A percentile compares a stretch with the other conserved stretches of the same genome.
phyloP scores from a whole-genome alignment of 1,140 invertebrate species.

The Sesamia nonagrioides region DNA sequence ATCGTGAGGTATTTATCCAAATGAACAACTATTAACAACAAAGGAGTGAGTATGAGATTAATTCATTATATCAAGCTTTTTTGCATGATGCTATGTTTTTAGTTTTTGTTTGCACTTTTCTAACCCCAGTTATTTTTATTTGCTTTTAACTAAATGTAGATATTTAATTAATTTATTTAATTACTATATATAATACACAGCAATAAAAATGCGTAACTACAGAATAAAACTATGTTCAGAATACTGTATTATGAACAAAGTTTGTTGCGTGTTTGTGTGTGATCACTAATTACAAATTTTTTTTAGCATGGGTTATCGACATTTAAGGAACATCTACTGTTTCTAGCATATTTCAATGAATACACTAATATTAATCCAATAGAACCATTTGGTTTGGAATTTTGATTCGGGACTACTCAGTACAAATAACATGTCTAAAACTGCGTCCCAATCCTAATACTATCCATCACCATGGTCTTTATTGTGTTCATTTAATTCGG shows the following conservation, averaged over 20 bases:
- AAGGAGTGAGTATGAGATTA: conserved; percentile 38
- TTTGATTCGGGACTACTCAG: no score
- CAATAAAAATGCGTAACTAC: not conserved
- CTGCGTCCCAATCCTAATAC: no score
- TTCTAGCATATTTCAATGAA: not conserved
- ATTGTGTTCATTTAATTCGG: no score
- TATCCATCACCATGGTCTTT: no score
- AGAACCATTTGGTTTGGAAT: no score
- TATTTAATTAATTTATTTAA: not conserved
- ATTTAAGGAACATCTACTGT: not conserved
- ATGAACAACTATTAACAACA: conserved; percentile 40
- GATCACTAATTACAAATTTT: not conserved
- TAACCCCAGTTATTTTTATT: conserved; percentile 69
- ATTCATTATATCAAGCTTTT: not conserved
- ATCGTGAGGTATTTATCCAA: conserved; percentile 5
- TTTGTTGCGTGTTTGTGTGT: not conserved
- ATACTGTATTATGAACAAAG: no score
- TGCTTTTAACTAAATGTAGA: conserved; percentile 49
- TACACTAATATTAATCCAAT: conserved; percentile 1
- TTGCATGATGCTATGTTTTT: conserved; percentile 37
- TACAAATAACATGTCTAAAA: no score
- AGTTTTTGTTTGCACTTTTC: conserved; percentile 61
- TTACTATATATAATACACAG: not conserved
- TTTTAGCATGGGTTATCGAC: conserved; percentile 14
- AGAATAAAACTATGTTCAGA: not conserved